Base-by-base conservation (phyloP, 2,113 vertebrate species). In the Raja brachyura region DNA sequence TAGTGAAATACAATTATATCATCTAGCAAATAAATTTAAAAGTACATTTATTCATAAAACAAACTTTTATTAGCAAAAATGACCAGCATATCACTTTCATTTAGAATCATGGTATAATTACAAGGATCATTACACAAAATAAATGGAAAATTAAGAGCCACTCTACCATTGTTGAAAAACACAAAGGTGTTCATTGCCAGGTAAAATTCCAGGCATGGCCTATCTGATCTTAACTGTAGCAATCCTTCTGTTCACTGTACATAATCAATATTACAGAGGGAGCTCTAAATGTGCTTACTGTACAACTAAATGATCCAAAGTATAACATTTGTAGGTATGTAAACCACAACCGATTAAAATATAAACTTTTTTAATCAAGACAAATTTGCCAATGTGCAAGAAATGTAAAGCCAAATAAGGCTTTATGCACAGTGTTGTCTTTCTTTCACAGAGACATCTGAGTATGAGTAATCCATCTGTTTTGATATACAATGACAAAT, bases 81-180 rank as follows among this genome's bases (percentile, higher is more conserved):
- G 90, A 92, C 90, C 90, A 92, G 90, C 90, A 92, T 92, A 92
- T 92, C 68, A 73, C 66, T 92, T 92, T 73, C 68, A 92, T 92
- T 92, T 39, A 39, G 33, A 63, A 70, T 92, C 8, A 70, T 48
- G 33, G 25, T 73, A 25, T 70, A 10, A 73, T 14, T 22, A 22
- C 22, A n/a, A 48, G 68, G 39, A 92, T 54, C 6, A 73, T 22
- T 48, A 92, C 33, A 54, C 33, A 70, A 73, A 92, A 90, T 68
- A 33, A 68, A 54, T 88, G 59, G 73, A 4, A 92, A 13, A 39
- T 33, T 68, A 68, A 92, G 66, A 73, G 66, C 66, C 54, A 39
- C 70, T 33, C 48, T 74, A 48, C 31, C 48, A 73, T 25, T 73
- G 22, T 10, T 92, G 68, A 39, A 74, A 70, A 92, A 20, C 20